Evolutionary conservation across 2,797 vertebrate genomes (phyloP), one percentile per base, ranked within the genome.

Genomic region (Thaleichthys pacificus): DNA sequence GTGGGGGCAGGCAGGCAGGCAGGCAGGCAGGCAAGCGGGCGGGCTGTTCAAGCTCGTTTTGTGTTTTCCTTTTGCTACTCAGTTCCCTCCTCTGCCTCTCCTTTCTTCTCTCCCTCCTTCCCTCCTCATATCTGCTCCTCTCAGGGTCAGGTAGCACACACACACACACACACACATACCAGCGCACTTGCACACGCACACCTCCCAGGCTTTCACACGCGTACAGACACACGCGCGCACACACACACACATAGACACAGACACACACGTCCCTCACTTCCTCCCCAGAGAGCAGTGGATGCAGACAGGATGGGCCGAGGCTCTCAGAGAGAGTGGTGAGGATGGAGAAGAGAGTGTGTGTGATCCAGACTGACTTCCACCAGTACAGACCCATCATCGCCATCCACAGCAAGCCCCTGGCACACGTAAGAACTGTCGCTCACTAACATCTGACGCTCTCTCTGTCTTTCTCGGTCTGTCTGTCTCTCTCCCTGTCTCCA

Each of bases 271-370:
- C 71, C 81, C 72, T 80, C 85, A 88, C 78, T 90, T 82, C 79
- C 85, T 88, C 84, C 77, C 80, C 71, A 72, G 88, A 85, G 80
- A 66, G 80, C 61, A 61, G 70, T 77, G 78, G 83, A 79, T 80
- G 86, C 86, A 87, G 90, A 89, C 89, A 91, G 80, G 85, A 94
- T 94, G 92, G 91, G 83, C 77, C 72, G 66, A 76, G 62, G 82
- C 74, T 73, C 72, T 58, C 65, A 54, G n/a, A 70, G 71, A 24
- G 76, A 82, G 84, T 80, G 74, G 86, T 92, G 87, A 94, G 90
- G 90, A 94, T 94, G 93, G 93, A 94, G 83, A 94, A 93, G 90
- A 91, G 87, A 86, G 93, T 94, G 84, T 94, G 93, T 85, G 91
- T 94, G 85, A 94, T 94, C 89, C 91, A 94, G 88, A 94, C 93